phyloP scores from a whole-genome alignment of 2,113 vertebrate genomes.

The Rhizomys pruinosus region DNA sequence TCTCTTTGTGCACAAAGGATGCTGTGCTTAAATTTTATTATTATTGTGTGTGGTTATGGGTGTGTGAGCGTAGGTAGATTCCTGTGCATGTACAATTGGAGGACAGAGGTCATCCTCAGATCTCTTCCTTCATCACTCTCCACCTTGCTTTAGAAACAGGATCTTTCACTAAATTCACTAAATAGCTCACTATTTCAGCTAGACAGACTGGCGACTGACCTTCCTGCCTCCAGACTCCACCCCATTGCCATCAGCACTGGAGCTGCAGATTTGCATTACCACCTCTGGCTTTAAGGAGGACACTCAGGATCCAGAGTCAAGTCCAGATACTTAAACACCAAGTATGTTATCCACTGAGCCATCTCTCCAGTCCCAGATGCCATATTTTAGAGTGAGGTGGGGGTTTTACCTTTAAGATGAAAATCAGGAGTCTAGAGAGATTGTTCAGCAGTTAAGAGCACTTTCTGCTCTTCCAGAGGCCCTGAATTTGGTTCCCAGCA shows the following conservation, averaged over 20 bases:
- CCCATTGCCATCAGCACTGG: not conserved
- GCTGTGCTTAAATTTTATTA: constrained; percentile 17
- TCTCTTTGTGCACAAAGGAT: constrained; percentile 24
- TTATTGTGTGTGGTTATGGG: not conserved
- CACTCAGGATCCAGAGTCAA: not conserved
- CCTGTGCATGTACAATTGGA: no score
- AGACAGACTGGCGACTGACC: no score
- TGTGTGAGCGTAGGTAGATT: not conserved
- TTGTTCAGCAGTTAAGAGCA: not conserved
- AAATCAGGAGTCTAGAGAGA: not conserved
- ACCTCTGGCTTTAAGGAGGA: no score
- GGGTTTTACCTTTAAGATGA: constrained; percentile 32
- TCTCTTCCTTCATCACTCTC: not conserved
- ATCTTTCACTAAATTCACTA: not conserved
- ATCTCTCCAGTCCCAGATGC: not conserved
- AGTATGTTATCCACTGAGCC: not conserved
- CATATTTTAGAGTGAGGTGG: constrained; percentile 25
- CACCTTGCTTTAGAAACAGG: not conserved
- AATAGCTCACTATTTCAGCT: not conserved
- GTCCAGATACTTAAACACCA: not conserved
- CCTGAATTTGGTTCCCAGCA: not conserved
- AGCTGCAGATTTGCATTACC: no score
- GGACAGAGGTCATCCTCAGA: not conserved
- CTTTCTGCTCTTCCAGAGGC: not conserved
- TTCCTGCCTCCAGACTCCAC: not conserved